Evolutionary conservation across 2,113 vertebrate species (phyloP).

Genomic region (Myocastor coypus): DNA sequence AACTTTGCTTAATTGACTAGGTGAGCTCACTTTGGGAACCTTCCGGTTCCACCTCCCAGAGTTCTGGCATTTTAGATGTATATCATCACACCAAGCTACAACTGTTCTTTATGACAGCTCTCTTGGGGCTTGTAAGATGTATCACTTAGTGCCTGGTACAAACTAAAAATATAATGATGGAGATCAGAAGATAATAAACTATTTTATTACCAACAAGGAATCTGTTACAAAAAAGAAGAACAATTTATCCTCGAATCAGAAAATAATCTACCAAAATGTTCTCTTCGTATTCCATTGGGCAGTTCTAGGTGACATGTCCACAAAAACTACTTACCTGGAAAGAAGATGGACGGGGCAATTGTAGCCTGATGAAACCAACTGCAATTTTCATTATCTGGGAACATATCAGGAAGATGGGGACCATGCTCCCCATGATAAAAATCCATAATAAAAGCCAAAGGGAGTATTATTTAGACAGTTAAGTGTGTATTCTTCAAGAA

Average conservation of each 20-base stretch:
- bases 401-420: background rate
- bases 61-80: background rate
- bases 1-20: background rate
- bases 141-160: background rate
- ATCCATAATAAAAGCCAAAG: background rate
- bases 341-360: background rate
- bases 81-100: background rate
- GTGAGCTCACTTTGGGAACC: background rate
- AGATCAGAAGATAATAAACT: background rate
- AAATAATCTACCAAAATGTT: background rate
- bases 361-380: background rate
- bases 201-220: background rate
- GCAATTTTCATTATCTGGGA: background rate
- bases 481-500: conserved; percentile 13
- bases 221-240: background rate
- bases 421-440: background rate
- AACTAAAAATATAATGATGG: background rate
- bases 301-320: background rate
- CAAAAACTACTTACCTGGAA: background rate
- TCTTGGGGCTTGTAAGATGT: background rate
- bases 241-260: background rate
- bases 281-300: background rate
- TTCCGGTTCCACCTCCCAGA: background rate
- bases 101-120: background rate
- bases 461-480: background rate